A percentile compares a stretch with the other conserved stretches of the same genome.
These are phyloP conservation scores for Thalassaphorura encarpata DNA, from an alignment of 1,140 invertebrate genomes.

Conservation along the genomic window DNA sequence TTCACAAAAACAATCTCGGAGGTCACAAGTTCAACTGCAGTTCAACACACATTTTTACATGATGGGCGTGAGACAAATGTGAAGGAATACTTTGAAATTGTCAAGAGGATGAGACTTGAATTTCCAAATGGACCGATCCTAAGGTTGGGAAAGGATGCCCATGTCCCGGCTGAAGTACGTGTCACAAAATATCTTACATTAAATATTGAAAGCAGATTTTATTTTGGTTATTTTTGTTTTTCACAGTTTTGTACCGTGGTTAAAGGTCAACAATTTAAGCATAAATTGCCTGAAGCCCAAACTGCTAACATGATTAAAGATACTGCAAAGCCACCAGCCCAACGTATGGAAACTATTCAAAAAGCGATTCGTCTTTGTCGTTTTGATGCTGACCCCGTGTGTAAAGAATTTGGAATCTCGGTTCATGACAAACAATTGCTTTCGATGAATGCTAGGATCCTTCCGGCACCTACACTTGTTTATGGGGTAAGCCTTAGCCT, in stretches of 20 bases:
- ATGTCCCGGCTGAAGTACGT: constrained; percentile 7
- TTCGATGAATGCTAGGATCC: neutral
- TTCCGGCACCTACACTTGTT: constrained; percentile 1
- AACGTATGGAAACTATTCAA: neutral
- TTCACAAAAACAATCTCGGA: neutral
- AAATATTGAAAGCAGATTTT: neutral
- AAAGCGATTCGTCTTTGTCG: neutral
- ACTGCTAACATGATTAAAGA: constrained; percentile 4
- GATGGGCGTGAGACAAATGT: constrained; percentile 2
- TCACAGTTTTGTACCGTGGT: neutral
- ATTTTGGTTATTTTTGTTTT: neutral
- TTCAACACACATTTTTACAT: neutral
- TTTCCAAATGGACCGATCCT: neutral
- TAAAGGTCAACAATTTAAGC: constrained; percentile 1
- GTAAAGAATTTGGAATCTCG: neutral
- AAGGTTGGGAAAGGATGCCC: neutral
- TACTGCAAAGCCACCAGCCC: neutral
- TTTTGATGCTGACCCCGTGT: neutral
- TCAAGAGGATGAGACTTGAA: neutral
- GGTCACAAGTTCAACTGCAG: neutral
- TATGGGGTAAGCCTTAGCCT: neutral
- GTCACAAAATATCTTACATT: neutral
- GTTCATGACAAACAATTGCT: neutral
- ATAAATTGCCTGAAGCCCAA: neutral
- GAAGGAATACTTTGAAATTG: neutral